These are phyloP conservation scores for Linepithema humile DNA, from an alignment of 1,140 invertebrate species.

Conservation along the genomic window DNA sequence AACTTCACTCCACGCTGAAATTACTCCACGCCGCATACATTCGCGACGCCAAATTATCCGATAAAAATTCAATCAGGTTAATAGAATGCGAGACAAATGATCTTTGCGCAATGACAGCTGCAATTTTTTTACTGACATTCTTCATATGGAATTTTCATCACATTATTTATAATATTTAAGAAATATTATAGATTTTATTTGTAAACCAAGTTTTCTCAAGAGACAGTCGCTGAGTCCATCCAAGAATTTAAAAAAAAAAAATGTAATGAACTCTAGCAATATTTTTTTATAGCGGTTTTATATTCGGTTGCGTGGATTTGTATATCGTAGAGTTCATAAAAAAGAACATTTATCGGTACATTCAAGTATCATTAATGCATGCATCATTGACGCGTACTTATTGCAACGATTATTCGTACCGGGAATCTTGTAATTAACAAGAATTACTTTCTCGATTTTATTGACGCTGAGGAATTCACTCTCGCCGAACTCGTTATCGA, in stretches of 20 bases:
- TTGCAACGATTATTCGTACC: not conserved
- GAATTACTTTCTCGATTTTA: not conserved
- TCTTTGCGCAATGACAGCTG: not conserved
- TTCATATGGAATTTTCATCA: not conserved
- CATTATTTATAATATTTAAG: not conserved
- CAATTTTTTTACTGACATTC: not conserved
- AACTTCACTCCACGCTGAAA: conserved; percentile 20
- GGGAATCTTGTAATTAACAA: not conserved
- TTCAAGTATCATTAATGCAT: not conserved
- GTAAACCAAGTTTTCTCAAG: too few species aligned
- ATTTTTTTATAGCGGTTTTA: too few species aligned
- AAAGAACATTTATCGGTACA: not conserved
- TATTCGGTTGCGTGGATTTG: not conserved
- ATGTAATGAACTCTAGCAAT: too few species aligned
- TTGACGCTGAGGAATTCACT: not conserved
- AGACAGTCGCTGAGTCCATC: not conserved
- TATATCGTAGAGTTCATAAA: not conserved
- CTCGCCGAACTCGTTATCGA: not conserved
- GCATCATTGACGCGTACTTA: not conserved
- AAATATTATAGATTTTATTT: not conserved
- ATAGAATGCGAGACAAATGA: not conserved
- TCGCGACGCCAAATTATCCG: conserved; percentile 43
- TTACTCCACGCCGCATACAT: conserved; percentile 13
- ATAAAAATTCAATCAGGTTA: conserved; percentile 58
- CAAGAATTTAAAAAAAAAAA: not conserved